Conservation (phyloP, 1,140 invertebrate genomes). For the Zaprionus ornatus region DNA sequence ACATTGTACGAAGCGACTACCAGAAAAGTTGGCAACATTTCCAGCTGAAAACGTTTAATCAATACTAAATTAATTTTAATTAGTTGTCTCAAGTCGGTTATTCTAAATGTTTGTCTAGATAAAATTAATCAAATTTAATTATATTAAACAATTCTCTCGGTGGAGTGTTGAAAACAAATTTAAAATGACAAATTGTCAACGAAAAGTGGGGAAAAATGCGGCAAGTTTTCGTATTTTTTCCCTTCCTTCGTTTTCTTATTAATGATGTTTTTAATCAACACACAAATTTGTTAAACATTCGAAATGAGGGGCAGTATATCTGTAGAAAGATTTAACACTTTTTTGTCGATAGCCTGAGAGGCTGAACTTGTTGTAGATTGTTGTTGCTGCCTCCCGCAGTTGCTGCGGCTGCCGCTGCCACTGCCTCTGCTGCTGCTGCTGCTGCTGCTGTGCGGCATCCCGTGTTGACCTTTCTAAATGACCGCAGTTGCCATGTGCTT, state of each 20-base stretch:
- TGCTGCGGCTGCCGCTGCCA: not conserved
- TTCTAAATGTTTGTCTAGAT: conserved; percentile 32
- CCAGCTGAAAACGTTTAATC: conserved; percentile 64
- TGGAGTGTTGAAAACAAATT: conserved; percentile 52
- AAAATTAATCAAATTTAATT: conserved; percentile 62
- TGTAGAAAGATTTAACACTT: conserved; percentile 37
- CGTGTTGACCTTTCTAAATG: conserved; percentile 39
- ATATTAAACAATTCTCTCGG: conserved; percentile 12
- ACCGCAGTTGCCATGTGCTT: conserved; percentile 24
- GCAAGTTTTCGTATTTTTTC: not conserved
- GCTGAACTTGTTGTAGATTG: conserved; percentile 2
- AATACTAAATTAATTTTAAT: conserved; percentile 72
- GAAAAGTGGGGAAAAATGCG: not conserved
- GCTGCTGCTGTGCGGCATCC: conserved; percentile 20
- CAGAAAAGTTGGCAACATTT: conserved; percentile 51
- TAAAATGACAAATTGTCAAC: conserved; percentile 52
- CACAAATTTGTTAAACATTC: conserved; percentile 61
- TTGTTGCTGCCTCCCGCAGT: not conserved
- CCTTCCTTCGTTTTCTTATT: conserved; percentile 31
- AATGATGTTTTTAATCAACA: conserved; percentile 65
- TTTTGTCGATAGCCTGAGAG: conserved; percentile 13
- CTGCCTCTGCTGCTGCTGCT: not conserved
- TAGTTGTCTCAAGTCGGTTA: conserved; percentile 25
- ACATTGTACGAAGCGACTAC: conserved; percentile 39
- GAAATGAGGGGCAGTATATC: conserved; percentile 25